phyloP scores from a whole-genome alignment of 2,797 vertebrate genomes.

The Notamacropus eugenii region DNA sequence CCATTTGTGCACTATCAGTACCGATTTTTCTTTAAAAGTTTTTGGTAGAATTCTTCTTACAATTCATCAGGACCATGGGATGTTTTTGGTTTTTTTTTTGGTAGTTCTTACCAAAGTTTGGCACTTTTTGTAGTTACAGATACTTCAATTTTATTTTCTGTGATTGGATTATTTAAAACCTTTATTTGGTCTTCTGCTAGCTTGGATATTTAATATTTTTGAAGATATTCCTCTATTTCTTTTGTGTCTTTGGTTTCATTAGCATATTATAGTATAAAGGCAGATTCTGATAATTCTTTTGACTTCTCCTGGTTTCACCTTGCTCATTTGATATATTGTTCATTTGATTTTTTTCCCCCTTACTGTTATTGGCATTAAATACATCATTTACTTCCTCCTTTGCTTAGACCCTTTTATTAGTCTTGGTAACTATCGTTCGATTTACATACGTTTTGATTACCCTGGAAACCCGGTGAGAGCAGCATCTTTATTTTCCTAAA shows the following conservation, averaged over 20 bases:
- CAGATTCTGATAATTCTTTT: background rate
- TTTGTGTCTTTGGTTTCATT: background rate
- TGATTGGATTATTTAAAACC: background rate
- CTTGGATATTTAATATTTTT: background rate
- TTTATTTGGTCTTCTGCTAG: background rate
- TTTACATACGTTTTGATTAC: background rate
- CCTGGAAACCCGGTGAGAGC: background rate
- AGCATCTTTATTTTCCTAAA: background rate
- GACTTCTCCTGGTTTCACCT: background rate
- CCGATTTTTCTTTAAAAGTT: background rate
- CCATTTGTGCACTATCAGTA: background rate
- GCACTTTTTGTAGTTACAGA: background rate
- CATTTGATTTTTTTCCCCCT: background rate
- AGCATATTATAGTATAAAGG: background rate
- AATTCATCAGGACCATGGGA: background rate
- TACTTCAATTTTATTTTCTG: background rate
- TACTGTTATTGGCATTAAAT: background rate
- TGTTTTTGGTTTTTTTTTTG: background rate
- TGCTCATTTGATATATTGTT: background rate
- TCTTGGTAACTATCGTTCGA: background rate
- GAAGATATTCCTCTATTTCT: background rate
- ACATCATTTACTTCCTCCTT: background rate
- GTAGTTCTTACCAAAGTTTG: background rate
- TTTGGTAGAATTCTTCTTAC: background rate
- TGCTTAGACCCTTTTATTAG: background rate